A percentile compares a stretch with the other conserved stretches of the same genome.
Evolutionary conservation across 2,797 vertebrate species (phyloP).

Genomic region (Yasuhikotakia modesta): DNA sequence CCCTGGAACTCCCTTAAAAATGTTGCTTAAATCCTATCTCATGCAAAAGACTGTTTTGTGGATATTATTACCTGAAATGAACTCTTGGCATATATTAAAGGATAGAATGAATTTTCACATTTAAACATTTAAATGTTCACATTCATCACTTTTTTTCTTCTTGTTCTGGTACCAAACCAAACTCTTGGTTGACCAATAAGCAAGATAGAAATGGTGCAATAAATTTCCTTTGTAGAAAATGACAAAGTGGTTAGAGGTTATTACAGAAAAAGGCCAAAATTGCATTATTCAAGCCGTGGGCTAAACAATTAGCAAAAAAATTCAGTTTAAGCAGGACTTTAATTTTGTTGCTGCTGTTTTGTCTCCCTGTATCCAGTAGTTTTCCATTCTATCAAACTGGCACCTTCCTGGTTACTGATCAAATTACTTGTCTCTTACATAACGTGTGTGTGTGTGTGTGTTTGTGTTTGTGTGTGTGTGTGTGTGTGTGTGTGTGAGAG

Average conservation of each 20-base stretch:
- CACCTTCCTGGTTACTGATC: conserved; percentile 2
- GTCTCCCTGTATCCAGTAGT: conserved; percentile 4
- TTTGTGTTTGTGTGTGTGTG: not conserved
- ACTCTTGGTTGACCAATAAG: too few species aligned
- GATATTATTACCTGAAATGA: not conserved
- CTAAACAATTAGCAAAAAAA: not conserved
- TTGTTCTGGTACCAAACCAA: not conserved
- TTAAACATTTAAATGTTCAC: too few species aligned
- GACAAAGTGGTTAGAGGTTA: too few species aligned
- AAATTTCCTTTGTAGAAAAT: too few species aligned
- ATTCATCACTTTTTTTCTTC: too few species aligned
- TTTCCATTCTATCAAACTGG: conserved; percentile 25
- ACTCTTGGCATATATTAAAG: not conserved
- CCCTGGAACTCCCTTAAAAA: not conserved
- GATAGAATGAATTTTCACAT: too few species aligned
- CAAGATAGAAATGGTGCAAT: too few species aligned
- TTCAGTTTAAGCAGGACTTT: not conserved
- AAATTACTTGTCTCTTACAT: conserved; percentile 18
- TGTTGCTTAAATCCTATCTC: not conserved
- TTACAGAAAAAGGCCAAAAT: too few species aligned
- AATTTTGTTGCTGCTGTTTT: not conserved
- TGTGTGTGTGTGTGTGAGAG: too few species aligned
- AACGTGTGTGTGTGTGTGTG: not conserved
- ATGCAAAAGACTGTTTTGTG: not conserved
- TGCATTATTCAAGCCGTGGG: not conserved